These are phyloP conservation scores for Albula goreensis DNA, from an alignment of 2,113 vertebrate species.

Conservation along the genomic window DNA sequence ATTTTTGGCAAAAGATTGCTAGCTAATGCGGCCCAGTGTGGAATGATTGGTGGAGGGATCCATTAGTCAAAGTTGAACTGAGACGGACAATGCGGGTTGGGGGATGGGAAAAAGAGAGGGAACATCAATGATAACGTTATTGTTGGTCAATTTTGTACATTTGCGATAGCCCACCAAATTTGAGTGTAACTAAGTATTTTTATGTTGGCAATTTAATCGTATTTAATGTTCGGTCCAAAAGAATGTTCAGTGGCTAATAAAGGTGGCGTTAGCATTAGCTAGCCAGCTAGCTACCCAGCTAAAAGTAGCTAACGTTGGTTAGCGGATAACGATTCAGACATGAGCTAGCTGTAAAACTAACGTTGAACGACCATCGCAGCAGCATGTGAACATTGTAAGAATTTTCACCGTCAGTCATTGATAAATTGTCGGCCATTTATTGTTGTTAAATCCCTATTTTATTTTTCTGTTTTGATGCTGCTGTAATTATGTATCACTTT, in stretches of 20 bases:
- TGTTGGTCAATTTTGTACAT: background rate
- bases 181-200: background rate
- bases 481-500: background rate
- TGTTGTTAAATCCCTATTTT: background rate
- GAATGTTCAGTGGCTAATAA: background rate
- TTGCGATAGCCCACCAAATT: background rate
- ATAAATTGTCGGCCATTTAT: background rate
- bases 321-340: background rate
- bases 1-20: slow-evolving; percentile 37
- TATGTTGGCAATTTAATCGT: background rate
- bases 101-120: slow-evolving; percentile 70
- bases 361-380: no score
- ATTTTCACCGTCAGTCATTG: background rate
- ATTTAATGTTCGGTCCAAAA: background rate
- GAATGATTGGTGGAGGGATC: slow-evolving; percentile 61
- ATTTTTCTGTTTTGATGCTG: background rate
- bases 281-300: background rate
- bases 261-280: background rate
- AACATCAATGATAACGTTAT: slow-evolving; percentile 51
- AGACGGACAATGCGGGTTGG: slow-evolving; percentile 85
- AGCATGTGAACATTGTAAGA: background rate
- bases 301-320: background rate
- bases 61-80: slow-evolving; percentile 68
- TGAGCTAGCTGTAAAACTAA: background rate
- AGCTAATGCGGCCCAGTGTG: slow-evolving; percentile 54